Conservation (phyloP, 2,797 vertebrate genomes). For the Taenioides sp. region DNA sequence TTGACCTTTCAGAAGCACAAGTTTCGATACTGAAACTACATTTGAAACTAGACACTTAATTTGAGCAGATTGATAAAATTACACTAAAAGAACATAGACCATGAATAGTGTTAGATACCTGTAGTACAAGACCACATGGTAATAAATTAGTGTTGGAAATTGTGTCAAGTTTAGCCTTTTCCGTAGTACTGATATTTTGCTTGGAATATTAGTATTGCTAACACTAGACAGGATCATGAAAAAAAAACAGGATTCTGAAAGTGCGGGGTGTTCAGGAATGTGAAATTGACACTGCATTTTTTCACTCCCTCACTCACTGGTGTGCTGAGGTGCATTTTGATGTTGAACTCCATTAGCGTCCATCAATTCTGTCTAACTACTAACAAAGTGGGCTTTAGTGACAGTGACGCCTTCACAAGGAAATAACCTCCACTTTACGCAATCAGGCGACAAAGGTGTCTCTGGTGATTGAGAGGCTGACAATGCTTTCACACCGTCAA, state of each 20-base stretch:
- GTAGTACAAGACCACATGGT: background rate
- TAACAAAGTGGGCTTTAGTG: conserved; percentile 1
- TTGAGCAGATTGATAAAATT: too few species aligned
- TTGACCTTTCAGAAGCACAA: too few species aligned
- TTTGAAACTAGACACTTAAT: too few species aligned
- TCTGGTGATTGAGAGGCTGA: conserved; percentile 21
- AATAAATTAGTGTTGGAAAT: background rate
- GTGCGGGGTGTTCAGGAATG: background rate
- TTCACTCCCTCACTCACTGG: background rate
- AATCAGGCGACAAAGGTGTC: conserved; percentile 33
- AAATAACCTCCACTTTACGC: conserved; percentile 45
- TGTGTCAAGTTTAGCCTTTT: background rate
- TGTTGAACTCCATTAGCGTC: conserved; percentile 10
- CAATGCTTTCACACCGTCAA: conserved; percentile 7
- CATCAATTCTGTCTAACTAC: conserved; percentile 1
- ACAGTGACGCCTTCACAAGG: conserved; percentile 17
- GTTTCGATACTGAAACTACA: too few species aligned
- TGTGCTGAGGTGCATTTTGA: background rate
- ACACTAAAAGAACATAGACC: too few species aligned
- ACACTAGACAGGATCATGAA: too few species aligned
- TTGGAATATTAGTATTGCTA: background rate
- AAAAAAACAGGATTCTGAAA: background rate
- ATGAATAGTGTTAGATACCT: too few species aligned
- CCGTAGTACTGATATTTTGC: background rate
- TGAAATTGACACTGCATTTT: background rate